Conservation (phyloP, 2,113 vertebrate genomes). For the Polyodon spathula region DNA sequence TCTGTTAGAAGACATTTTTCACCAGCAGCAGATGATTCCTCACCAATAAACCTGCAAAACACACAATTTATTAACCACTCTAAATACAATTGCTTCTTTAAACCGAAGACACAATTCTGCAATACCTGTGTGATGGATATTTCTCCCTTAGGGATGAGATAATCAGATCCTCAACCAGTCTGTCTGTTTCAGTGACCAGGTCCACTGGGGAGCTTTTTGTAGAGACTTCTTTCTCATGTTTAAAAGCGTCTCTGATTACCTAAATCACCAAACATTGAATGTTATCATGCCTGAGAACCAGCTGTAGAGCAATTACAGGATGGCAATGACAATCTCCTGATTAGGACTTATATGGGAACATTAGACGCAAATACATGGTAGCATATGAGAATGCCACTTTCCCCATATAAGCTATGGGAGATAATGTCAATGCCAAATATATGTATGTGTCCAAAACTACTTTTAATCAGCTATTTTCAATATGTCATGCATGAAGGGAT, state of each 20-base stretch:
- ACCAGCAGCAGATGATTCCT: slow-evolving; percentile 73
- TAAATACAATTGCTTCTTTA: not conserved
- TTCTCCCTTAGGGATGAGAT: slow-evolving; percentile 67
- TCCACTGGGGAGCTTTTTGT: slow-evolving; percentile 76
- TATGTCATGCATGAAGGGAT: no score
- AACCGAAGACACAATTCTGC: not conserved
- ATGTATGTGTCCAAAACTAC: no score
- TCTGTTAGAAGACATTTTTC: slow-evolving; percentile 67
- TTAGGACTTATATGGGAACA: no score
- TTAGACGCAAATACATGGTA: no score
- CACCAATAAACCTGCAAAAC: slow-evolving; percentile 68
- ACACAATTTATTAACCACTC: not conserved
- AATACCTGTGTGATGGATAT: slow-evolving; percentile 74
- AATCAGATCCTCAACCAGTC: slow-evolving; percentile 71
- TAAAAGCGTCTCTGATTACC: slow-evolving; percentile 69
- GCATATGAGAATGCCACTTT: no score
- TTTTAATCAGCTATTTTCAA: no score
- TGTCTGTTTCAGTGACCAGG: slow-evolving; percentile 77
- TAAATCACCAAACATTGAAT: slow-evolving; percentile 27
- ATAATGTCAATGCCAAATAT: no score
- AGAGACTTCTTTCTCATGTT: slow-evolving; percentile 69
- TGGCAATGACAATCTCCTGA: not conserved
- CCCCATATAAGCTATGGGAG: no score
- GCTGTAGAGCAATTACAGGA: not conserved
- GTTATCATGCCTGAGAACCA: slow-evolving; percentile 1